Evolutionary conservation across 1,140 invertebrate genomes (phyloP), one percentile per base, ranked within the genome.

Genomic region (Cephus cinctus): DNA sequence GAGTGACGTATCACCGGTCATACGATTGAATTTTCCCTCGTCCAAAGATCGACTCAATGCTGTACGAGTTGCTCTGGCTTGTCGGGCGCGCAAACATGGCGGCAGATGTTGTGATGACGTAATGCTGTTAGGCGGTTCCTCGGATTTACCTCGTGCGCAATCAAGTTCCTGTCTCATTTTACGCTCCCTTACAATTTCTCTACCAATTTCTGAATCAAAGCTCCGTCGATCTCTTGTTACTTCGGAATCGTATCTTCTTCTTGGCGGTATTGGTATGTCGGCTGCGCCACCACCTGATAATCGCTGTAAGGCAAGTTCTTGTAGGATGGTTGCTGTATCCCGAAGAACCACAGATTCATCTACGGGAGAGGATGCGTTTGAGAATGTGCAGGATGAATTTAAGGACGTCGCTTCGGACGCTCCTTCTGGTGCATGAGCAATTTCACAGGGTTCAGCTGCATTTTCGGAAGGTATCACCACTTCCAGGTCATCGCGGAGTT

Each of bases 11-110:
- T 62, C 25, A 74, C 77, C 15, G 64, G 59, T 83, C 81, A 65
- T 80, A 12, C 65, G 52, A 57, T 75, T 63, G 38, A 76, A 78
- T 47, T 81, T 82, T 3, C 75, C 71, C 22, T 76, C 74, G 64
- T 90, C 88, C 18, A 90, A 58, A 2, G 87, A 89, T 2, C 87
- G 75, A 1, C 87, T 85, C 31, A 88, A 82, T 15, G 83, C 76
- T 4, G 84, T 80, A 48, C 83, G 81, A 0, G 82, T 81, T 4
- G 78, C 70, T 21, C 77, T 60, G 0, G 79, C 79, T 21, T 75
- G 69, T 21, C 74, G 65, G 1, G 76, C 76, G 5, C 80, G 64
- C 39, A 81, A 61, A 63, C 81, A 83, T 0, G 81, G 81, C 11
- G 81, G 80, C 32, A 82, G 50, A 47, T 76, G 68, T 35, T 67